Evolutionary conservation across 2,797 vertebrate species (phyloP).

Genomic region (Furcifer pardalis): DNA sequence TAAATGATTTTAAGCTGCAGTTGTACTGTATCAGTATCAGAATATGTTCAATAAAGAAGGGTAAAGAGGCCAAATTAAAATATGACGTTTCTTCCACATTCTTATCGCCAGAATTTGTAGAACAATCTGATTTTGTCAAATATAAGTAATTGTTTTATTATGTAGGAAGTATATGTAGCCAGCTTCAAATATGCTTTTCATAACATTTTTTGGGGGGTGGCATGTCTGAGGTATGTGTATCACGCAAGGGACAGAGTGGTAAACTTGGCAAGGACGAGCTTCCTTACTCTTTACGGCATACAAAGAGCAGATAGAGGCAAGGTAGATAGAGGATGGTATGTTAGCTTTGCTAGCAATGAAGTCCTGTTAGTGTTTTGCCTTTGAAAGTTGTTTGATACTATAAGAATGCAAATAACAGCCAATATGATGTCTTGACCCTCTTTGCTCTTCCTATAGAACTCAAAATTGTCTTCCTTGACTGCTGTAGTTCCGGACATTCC

Average conservation of each 20-base stretch:
- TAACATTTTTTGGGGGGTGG: too few relatives aligned
- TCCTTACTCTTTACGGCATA: background rate
- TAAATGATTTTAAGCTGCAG: background rate
- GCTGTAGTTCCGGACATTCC: constrained; percentile 85
- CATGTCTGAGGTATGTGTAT: background rate
- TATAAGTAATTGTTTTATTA: background rate
- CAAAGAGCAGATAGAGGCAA: constrained; percentile 4
- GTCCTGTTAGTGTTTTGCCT: background rate
- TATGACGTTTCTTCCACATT: background rate
- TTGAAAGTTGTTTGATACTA: background rate
- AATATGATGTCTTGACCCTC: background rate
- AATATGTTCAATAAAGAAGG: background rate
- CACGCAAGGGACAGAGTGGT: background rate
- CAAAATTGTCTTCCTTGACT: constrained; percentile 70
- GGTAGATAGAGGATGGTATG: background rate
- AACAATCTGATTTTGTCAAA: background rate
- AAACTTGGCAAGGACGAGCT: background rate
- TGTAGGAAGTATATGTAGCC: background rate
- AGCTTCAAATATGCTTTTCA: background rate
- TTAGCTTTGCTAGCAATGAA: background rate
- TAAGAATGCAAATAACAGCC: background rate
- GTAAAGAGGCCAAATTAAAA: background rate
- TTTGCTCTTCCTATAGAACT: constrained; percentile 63
- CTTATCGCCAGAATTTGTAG: background rate
- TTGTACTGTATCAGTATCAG: background rate